Conservation (phyloP, 2,888 invertebrate species). For the Myopa tessellatipennis region DNA sequence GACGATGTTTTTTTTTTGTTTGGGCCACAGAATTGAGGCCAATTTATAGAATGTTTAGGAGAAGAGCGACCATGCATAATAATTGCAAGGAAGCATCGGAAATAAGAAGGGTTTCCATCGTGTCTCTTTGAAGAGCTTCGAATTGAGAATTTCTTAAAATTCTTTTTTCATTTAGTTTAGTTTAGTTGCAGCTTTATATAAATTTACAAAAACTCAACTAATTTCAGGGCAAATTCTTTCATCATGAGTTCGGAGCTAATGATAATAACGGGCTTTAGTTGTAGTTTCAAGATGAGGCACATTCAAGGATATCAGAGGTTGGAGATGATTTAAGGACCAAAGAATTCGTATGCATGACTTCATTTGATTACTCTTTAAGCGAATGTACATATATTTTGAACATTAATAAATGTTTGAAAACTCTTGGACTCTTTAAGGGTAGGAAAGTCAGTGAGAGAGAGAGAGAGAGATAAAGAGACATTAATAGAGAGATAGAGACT, state of each 20-base stretch:
- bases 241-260: no score
- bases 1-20: constrained; percentile 51
- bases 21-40: constrained; percentile 31
- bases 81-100: constrained; percentile 52
- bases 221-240: no score
- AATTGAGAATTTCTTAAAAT: neutral
- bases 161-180: neutral
- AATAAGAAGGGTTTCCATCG: neutral
- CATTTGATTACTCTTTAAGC: no score
- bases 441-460: neutral
- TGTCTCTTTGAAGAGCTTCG: no score
- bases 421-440: neutral
- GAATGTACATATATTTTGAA: no score
- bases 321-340: no score
- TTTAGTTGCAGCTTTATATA: neutral
- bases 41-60: constrained; percentile 47
- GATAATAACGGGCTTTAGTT: no score
- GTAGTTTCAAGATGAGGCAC: no score
- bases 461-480: neutral
- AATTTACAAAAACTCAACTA: neutral
- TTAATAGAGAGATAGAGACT: neutral
- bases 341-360: no score
- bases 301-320: no score
- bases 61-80: constrained; percentile 62
- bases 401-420: no score